These are phyloP conservation scores for Drosophila antonietae DNA, from an alignment of 2,888 invertebrate genomes.

Conservation along the genomic window DNA sequence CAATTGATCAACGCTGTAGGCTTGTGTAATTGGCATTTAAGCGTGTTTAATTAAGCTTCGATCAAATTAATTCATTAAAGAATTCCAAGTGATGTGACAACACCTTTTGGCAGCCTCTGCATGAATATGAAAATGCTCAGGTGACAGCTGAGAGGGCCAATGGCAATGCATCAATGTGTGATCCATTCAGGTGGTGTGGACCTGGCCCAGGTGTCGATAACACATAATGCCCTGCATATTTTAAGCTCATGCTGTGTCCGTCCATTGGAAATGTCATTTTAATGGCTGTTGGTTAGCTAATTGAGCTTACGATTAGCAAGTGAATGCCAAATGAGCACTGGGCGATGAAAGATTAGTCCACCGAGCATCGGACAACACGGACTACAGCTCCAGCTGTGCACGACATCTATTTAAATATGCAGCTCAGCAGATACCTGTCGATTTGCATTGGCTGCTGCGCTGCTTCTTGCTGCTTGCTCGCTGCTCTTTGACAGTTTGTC, in stretches of 20 bases:
- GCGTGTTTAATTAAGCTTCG: constrained; percentile 63
- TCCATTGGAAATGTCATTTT: constrained; percentile 60
- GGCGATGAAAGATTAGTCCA: constrained; percentile 24
- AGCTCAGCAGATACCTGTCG: constrained; percentile 43
- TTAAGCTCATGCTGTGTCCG: constrained; percentile 44
- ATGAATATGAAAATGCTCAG: constrained; percentile 28
- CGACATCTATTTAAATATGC: constrained; percentile 40
- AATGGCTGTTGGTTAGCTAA: constrained; percentile 70
- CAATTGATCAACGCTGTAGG: background rate
- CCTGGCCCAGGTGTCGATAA: constrained; percentile 46
- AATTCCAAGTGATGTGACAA: constrained; percentile 29
- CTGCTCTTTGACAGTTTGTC: constrained; percentile 9
- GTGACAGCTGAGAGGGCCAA: constrained; percentile 35
- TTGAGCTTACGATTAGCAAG: constrained; percentile 67
- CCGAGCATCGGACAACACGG: constrained; percentile 7
- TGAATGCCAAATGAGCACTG: constrained; percentile 46
- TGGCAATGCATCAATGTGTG: constrained; percentile 25
- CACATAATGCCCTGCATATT: constrained; percentile 72
- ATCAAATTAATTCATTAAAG: constrained; percentile 50
- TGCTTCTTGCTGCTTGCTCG: background rate
- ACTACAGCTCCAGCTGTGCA: constrained; percentile 38
- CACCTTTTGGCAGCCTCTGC: constrained; percentile 34
- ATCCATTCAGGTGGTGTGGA: constrained; percentile 31
- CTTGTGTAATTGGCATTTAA: constrained; percentile 55
- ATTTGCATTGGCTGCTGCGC: constrained; percentile 32